Evolutionary conservation across 2,888 invertebrate genomes (phyloP).

Genomic region (Choreutis nemorana): DNA sequence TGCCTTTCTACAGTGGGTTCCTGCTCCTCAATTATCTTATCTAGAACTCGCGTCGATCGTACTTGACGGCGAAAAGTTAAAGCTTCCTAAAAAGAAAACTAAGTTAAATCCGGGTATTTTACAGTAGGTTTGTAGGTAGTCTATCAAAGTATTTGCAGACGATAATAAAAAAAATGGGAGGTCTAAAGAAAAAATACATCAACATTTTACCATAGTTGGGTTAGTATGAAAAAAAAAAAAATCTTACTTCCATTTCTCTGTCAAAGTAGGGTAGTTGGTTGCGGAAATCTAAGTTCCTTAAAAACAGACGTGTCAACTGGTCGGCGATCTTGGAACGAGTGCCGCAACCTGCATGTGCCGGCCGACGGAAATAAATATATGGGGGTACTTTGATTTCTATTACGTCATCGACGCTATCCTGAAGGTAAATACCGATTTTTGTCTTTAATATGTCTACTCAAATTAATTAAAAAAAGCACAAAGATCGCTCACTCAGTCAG

Average conservation of each 20-base stretch:
- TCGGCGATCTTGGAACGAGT: slow-evolving; percentile 13
- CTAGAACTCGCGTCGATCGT: background rate
- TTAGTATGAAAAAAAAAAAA: slow-evolving; percentile 1
- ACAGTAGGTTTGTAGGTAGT: no score
- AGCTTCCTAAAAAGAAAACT: no score
- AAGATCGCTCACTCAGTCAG: no score
- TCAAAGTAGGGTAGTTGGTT: slow-evolving; percentile 13
- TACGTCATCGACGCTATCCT: slow-evolving; percentile 29
- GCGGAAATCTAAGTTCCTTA: slow-evolving; percentile 21
- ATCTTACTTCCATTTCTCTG: slow-evolving; percentile 25
- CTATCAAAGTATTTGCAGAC: no score
- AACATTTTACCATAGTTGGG: background rate
- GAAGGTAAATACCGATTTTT: slow-evolving; percentile 2
- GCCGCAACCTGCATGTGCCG: slow-evolving; percentile 22
- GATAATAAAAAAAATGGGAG: no score
- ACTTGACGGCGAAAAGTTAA: no score
- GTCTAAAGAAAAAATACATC: background rate
- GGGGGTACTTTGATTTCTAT: slow-evolving; percentile 21
- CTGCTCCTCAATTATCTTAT: slow-evolving; percentile 1
- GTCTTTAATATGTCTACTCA: background rate
- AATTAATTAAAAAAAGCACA: no score
- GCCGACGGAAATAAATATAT: slow-evolving; percentile 20
- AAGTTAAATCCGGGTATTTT: no score
- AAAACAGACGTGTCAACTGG: slow-evolving; percentile 19
- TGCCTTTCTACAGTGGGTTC: slow-evolving; percentile 9